These are phyloP conservation scores for Formica selysi DNA, from an alignment of 1,140 invertebrate genomes.

Conservation along the genomic window DNA sequence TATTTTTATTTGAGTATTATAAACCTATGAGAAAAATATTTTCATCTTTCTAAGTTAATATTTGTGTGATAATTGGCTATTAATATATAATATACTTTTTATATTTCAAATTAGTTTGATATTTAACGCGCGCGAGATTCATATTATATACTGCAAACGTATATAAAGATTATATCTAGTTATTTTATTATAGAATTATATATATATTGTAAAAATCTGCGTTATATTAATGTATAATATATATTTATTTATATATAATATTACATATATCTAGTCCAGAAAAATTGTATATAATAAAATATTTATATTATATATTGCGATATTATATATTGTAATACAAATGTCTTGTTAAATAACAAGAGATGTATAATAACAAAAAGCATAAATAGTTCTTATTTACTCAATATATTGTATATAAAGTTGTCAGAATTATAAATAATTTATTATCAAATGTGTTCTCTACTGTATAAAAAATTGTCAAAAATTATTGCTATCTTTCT, in stretches of 20 bases:
- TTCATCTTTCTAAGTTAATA: not conserved
- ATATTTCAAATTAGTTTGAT: not conserved
- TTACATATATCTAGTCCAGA: constrained; percentile 80
- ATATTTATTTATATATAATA: not conserved
- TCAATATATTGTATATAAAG: not conserved
- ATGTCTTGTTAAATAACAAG: constrained; percentile 32
- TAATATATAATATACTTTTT: not conserved
- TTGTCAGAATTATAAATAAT: not conserved
- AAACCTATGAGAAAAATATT: not conserved
- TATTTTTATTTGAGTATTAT: constrained; percentile 43
- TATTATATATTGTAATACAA: constrained; percentile 5
- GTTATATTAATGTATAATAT: constrained; percentile 68
- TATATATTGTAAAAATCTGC: constrained; percentile 20
- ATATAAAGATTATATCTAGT: not conserved
- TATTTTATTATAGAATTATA: constrained; percentile 3
- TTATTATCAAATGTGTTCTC: not conserved
- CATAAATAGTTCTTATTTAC: not conserved
- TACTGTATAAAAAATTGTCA: not conserved
- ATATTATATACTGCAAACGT: not conserved
- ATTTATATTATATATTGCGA: constrained; percentile 16
- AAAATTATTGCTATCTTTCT: not conserved
- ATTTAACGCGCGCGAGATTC: not conserved
- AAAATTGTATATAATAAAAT: constrained; percentile 66
- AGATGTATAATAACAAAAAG: not conserved
- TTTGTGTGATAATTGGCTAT: not conserved